These are phyloP conservation scores for Rhinichthys klamathensis DNA, from an alignment of 2,113 vertebrate species.

Conservation along the genomic window DNA sequence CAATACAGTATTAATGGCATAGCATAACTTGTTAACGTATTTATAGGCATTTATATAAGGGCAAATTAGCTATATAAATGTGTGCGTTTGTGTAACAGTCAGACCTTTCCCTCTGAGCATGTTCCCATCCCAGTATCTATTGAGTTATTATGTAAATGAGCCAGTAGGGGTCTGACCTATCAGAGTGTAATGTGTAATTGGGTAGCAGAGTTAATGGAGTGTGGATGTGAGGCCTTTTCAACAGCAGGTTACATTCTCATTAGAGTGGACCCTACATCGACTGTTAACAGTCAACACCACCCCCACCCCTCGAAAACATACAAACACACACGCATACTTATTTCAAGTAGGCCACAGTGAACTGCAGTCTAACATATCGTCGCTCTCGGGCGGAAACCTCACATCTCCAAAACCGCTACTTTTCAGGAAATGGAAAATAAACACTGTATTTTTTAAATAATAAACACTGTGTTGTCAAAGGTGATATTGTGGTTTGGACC, in stretches of 20 bases:
- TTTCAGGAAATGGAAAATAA: too few species aligned
- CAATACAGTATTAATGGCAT: not conserved
- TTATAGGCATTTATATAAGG: not conserved
- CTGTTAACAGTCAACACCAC: slow-evolving; percentile 49
- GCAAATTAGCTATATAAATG: slow-evolving; percentile 13
- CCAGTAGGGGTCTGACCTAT: slow-evolving; percentile 48
- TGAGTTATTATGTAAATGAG: slow-evolving; percentile 60
- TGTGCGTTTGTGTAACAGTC: slow-evolving; percentile 12
- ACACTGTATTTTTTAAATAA: too few species aligned
- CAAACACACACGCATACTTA: not conserved
- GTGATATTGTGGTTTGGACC: too few species aligned
- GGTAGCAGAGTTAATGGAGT: slow-evolving; percentile 60
- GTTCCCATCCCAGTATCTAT: slow-evolving; percentile 35
- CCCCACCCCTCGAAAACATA: slow-evolving; percentile 6
- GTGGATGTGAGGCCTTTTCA: slow-evolving; percentile 49
- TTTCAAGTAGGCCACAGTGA: slow-evolving; percentile 29
- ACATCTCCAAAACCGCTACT: too few species aligned
- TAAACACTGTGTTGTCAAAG: too few species aligned
- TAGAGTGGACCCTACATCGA: slow-evolving; percentile 43
- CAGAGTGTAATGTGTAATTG: slow-evolving; percentile 57
- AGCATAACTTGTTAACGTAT: not conserved
- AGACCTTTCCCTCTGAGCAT: not conserved
- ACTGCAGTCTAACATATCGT: not conserved
- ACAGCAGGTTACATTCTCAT: slow-evolving; percentile 58
- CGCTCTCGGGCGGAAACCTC: too few species aligned